Evolutionary conservation across 2,888 invertebrate genomes (phyloP).

Genomic region (Apomyelois bistriatella): DNA sequence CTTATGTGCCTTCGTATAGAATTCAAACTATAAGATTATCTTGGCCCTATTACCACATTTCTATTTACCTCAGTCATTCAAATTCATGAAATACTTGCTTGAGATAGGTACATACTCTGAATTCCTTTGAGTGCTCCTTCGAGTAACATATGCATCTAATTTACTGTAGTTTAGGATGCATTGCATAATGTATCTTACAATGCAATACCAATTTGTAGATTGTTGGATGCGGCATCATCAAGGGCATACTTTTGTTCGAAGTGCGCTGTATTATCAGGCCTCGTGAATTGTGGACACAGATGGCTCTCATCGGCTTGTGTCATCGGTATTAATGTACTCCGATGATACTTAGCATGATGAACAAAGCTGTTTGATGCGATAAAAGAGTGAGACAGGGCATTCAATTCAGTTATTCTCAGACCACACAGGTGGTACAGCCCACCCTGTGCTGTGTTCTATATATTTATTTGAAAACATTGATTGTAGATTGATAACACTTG

Average conservation of each 20-base stretch:
- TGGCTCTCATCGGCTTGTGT: constrained; percentile 74
- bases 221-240: constrained; percentile 50
- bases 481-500: background rate
- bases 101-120: constrained; percentile 32
- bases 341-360: constrained; percentile 67
- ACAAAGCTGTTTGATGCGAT: constrained; percentile 67
- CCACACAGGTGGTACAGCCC: constrained; percentile 58
- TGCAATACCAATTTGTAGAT: constrained; percentile 28
- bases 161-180: constrained; percentile 29
- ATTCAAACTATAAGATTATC: too few relatives aligned
- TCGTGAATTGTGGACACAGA: constrained; percentile 76
- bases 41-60: background rate
- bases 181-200: constrained; percentile 24
- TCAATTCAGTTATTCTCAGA: constrained; percentile 55
- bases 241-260: constrained; percentile 68
- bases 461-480: too few relatives aligned
- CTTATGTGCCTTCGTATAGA: too few relatives aligned
- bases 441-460: background rate
- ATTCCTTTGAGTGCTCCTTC: constrained; percentile 31
- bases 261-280: constrained; percentile 57
- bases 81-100: constrained; percentile 24
- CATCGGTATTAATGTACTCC: constrained; percentile 75
- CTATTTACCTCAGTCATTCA: constrained; percentile 3
- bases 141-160: constrained; percentile 47
- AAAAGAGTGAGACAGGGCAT: constrained; percentile 52